A percentile compares a stretch with the other conserved stretches of the same genome.
These are phyloP conservation scores for Tipula unca DNA, from an alignment of 2,888 invertebrate genomes.

Conservation along the genomic window DNA sequence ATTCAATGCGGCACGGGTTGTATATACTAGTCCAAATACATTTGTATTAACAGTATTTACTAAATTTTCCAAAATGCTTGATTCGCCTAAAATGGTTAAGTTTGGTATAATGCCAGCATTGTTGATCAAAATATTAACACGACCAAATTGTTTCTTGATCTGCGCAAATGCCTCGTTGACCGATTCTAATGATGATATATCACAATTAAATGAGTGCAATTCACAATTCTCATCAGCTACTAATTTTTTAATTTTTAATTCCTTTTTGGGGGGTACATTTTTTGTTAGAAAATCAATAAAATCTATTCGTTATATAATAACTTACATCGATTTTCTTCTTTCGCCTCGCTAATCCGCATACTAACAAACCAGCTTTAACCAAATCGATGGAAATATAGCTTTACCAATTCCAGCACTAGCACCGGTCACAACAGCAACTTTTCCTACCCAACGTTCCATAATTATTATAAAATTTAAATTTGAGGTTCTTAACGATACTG, in stretches of 20 bases:
- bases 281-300: neutral
- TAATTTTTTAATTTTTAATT: slow-evolving; percentile 29
- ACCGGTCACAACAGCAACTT: slow-evolving; percentile 55
- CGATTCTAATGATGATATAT: slow-evolving; percentile 46
- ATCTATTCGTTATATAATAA: no score
- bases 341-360: slow-evolving; percentile 48
- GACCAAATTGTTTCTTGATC: slow-evolving; percentile 44
- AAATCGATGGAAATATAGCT: slow-evolving; percentile 42
- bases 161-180: slow-evolving; percentile 46
- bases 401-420: slow-evolving; percentile 55
- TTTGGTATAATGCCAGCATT: slow-evolving; percentile 44
- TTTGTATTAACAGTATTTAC: slow-evolving; percentile 40
- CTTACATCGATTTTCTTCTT: slow-evolving; percentile 33
- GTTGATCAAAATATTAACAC: slow-evolving; percentile 49
- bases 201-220: slow-evolving; percentile 37
- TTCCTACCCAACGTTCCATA: slow-evolving; percentile 54
- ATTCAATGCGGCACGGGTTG: slow-evolving; percentile 41
- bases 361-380: slow-evolving; percentile 45
- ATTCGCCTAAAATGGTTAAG: slow-evolving; percentile 27
- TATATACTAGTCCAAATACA: slow-evolving; percentile 39
- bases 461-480: no score
- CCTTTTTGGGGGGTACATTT: slow-evolving; percentile 24
- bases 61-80: slow-evolving; percentile 30
- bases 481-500: no score
- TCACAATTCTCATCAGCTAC: slow-evolving; percentile 29